Evolutionary conservation across 1,140 invertebrate genomes (phyloP).

Genomic region (Sweltsa coloradensis): DNA sequence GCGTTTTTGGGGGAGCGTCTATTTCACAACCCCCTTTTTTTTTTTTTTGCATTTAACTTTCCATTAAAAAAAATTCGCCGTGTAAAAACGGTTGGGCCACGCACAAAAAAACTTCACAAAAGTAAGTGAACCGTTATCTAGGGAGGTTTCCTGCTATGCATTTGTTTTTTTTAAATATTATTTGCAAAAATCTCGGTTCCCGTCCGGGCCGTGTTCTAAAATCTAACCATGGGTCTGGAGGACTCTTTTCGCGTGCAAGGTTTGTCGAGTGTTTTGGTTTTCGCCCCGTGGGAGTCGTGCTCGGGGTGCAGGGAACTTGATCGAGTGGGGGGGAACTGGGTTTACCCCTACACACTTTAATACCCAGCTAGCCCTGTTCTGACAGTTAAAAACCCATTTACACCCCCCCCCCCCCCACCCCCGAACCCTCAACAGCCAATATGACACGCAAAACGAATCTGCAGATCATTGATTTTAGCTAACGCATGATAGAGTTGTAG

Average conservation of each 20-base stretch:
- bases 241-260: too few relatives aligned
- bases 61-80: too few relatives aligned
- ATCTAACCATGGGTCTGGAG: too few relatives aligned
- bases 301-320: background rate
- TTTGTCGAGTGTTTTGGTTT: background rate
- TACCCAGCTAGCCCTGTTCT: constrained; percentile 2
- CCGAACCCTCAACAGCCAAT: background rate
- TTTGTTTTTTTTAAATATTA: background rate
- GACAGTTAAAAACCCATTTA: constrained; percentile 2
- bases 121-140: too few relatives aligned
- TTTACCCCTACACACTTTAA: constrained; percentile 2
- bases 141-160: background rate
- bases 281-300: background rate
- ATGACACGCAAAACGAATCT: background rate
- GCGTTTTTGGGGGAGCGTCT: too few relatives aligned
- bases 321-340: background rate
- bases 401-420: background rate
- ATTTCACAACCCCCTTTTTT: too few relatives aligned
- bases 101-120: too few relatives aligned
- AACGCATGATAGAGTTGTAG: too few relatives aligned
- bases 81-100: too few relatives aligned
- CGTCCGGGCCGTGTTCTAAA: background rate
- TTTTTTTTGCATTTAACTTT: too few relatives aligned
- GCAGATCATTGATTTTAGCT: constrained; percentile 3
- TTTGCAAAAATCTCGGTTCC: background rate